Evolutionary conservation across 2,797 vertebrate genomes (phyloP), one percentile per base, ranked within the genome.

Genomic region (Tragopan temminckii): DNA sequence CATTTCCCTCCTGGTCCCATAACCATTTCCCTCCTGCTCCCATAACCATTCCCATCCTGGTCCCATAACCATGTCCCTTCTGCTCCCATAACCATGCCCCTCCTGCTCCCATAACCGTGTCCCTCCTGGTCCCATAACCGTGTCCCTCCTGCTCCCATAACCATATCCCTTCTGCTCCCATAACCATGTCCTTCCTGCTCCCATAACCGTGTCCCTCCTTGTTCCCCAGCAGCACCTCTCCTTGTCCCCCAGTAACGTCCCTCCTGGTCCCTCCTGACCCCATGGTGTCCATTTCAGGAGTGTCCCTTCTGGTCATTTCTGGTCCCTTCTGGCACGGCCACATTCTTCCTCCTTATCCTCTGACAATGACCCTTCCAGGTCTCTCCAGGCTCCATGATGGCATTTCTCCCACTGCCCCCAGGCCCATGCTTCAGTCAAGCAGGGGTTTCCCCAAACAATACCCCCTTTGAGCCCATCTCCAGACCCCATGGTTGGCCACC

Each of bases 141-240:
- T 17, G 24, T 27, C 55, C 64, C 18, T 5, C 0, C 13, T 2
- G 45, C 25, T 38, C 14, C 20, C 43, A 6, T 17, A 48, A 9
- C 9, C 5, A 38, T 15, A 29, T n/a, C 53, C 58, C 23, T 5
- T 0, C 14, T 2, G 42, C 29, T 35, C 12, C 17, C 7, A 5
- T 11, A 27, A 45, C 43, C 19, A 10, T 9, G 43, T 45, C 43
- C 43, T 9, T 45, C 45, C 45, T 45, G 45, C 20, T 21, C 20
- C 45, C 45, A 10, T 11, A 21, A 21, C 11, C 4, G 20, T 45
- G 11, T 24, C 46, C 12, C 46, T 48, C 46, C 46, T 48, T 12
- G 46, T 24, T 13, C 24, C 12, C 46, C 23, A 48, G 46, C 23
- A 48, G 18, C 23, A 24, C 25, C 46, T 25, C 23, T 24, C 11